Conservation (phyloP, 2,797 vertebrate species). For the Betta splendens region DNA sequence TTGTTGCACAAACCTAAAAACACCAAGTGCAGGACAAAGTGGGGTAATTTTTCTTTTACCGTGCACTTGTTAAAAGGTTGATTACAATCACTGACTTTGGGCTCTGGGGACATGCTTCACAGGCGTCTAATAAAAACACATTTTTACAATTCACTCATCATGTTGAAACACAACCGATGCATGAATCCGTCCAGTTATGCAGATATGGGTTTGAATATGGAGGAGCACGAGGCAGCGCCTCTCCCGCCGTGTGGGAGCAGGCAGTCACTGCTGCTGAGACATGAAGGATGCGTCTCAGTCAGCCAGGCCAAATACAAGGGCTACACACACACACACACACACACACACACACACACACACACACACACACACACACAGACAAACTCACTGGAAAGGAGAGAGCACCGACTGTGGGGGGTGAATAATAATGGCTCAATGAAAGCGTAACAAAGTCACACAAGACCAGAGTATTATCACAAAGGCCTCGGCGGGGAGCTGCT, state of each 20-base stretch:
- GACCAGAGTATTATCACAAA: slow-evolving; percentile 42
- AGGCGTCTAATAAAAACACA: too few relatives aligned
- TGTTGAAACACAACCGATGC: too few relatives aligned
- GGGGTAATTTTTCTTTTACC: too few relatives aligned
- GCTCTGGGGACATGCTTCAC: too few relatives aligned
- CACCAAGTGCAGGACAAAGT: too few relatives aligned
- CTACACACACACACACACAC: slow-evolving; percentile 40
- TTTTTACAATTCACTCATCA: too few relatives aligned
- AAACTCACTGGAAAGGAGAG: slow-evolving; percentile 27
- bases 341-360: slow-evolving; percentile 40
- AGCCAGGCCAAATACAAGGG: slow-evolving; percentile 51
- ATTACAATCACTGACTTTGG: too few relatives aligned
- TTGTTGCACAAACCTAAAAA: too few relatives aligned
- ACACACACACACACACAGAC: slow-evolving; percentile 36
- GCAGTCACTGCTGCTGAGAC: slow-evolving; percentile 7
- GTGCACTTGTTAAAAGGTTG: too few relatives aligned
- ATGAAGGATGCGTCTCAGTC: slow-evolving; percentile 55
- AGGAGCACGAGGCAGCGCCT: slow-evolving; percentile 19
- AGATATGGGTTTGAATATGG: slow-evolving; percentile 24
- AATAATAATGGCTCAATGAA: slow-evolving; percentile 47
- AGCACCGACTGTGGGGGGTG: slow-evolving; percentile 39
- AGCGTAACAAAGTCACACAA: slow-evolving; percentile 39
- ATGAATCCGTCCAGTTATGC: slow-evolving; percentile 40
- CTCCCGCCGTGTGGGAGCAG: slow-evolving; percentile 19
- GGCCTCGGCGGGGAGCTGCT: slow-evolving; percentile 41